Evolutionary conservation across 2,113 vertebrate species (phyloP).

Genomic region (Tichodroma muraria): DNA sequence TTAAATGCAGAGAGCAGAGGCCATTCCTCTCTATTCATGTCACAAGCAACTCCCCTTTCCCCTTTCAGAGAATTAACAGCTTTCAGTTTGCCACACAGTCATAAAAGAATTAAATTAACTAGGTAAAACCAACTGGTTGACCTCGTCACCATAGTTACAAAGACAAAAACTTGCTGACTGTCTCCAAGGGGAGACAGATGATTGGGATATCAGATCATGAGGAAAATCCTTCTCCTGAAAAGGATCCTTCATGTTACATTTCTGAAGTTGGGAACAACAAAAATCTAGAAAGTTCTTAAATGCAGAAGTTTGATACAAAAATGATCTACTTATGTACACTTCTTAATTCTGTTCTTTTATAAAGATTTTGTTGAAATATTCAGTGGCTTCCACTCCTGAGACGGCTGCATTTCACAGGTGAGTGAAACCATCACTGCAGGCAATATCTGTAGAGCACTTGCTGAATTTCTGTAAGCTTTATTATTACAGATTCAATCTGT

Average conservation of each 20-base stretch:
- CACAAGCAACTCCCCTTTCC: background rate
- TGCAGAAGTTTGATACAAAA: background rate
- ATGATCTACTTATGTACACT: background rate
- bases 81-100: background rate
- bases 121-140: background rate
- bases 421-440: background rate
- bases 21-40: background rate
- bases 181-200: background rate
- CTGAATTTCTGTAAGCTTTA: constrained; percentile 24
- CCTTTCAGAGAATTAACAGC: background rate
- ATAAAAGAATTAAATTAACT: background rate
- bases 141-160: background rate
- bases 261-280: background rate
- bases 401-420: constrained; percentile 36
- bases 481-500: constrained; percentile 46
- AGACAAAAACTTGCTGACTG: background rate
- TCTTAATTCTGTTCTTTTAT: background rate
- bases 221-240: background rate
- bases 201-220: background rate
- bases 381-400: background rate
- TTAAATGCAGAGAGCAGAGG: background rate
- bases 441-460: constrained; percentile 24
- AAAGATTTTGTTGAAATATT: background rate
- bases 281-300: background rate
- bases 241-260: background rate